Conservation (phyloP, 1,140 invertebrate species). For the Magallana angulata region DNA sequence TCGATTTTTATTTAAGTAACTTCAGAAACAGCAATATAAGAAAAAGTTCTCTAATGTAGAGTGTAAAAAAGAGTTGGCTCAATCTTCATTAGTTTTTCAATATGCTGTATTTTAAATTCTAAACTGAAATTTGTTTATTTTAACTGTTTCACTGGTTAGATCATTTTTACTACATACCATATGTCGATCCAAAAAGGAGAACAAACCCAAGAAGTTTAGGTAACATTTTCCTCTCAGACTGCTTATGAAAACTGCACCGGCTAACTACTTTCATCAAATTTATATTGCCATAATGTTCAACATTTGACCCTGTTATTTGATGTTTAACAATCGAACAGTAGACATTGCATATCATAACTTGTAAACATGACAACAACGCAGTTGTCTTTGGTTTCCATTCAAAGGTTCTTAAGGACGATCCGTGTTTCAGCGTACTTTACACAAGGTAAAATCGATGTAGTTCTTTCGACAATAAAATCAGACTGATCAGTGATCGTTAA, state of each 20-base stretch:
- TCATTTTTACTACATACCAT: background rate
- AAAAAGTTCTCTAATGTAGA: too few relatives aligned
- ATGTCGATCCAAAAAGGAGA: background rate
- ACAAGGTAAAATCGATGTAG: background rate
- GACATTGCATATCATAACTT: conserved; percentile 10
- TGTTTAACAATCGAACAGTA: background rate
- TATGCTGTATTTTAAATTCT: too few relatives aligned
- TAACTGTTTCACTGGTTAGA: too few relatives aligned
- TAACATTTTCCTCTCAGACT: background rate
- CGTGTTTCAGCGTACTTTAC: background rate
- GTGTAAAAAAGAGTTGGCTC: too few relatives aligned
- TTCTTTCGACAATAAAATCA: background rate
- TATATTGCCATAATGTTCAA: background rate
- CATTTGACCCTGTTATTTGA: background rate
- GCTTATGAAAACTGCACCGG: background rate
- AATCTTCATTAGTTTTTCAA: too few relatives aligned
- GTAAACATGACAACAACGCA: background rate
- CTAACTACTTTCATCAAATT: background rate
- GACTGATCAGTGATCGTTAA: background rate
- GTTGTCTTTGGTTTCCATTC: background rate
- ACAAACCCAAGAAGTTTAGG: background rate
- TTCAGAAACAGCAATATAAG: too few relatives aligned
- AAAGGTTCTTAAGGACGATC: background rate
- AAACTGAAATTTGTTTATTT: too few relatives aligned
- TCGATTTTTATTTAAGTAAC: too few relatives aligned